phyloP scores from a whole-genome alignment of 2,797 vertebrate genomes.

The Muraenolepis orangiensis region DNA sequence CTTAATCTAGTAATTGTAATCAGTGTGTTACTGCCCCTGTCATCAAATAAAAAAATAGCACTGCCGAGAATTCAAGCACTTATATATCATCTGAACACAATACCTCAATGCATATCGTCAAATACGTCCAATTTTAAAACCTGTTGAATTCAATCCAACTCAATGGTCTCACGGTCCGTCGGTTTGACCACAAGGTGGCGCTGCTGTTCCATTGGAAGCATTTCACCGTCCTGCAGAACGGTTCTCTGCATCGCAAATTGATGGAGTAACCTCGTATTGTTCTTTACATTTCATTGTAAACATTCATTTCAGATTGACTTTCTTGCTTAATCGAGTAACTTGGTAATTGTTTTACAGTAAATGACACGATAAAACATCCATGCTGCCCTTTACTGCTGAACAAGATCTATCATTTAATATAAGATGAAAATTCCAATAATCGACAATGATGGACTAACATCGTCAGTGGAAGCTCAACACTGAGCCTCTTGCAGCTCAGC shows the following conservation, averaged over 20 bases:
- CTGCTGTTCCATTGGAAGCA: constrained; percentile 15
- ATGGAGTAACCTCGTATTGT: not conserved
- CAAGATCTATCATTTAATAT: not conserved
- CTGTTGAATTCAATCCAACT: not conserved
- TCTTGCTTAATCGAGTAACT: not conserved
- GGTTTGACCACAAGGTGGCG: constrained; percentile 47
- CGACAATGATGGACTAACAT: not conserved
- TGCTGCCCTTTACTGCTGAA: not conserved
- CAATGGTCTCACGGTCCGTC: not conserved
- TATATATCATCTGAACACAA: too few species aligned
- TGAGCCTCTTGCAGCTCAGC: constrained; percentile 34
- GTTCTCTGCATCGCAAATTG: not conserved
- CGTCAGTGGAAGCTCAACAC: constrained; percentile 33
- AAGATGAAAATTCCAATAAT: not conserved
- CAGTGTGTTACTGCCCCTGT: not conserved
- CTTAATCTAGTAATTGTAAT: too few species aligned
- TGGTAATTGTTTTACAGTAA: not conserved
- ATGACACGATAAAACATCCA: not conserved
- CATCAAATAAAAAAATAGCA: not conserved
- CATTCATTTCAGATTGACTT: not conserved
- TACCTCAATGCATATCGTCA: not conserved
- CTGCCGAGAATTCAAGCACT: not conserved
- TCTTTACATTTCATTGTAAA: not conserved
- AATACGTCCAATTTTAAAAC: not conserved
- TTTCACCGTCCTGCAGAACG: not conserved